Evolutionary conservation across 2,113 vertebrate genomes (phyloP).

Genomic region (Engystomops pustulosus): DNA sequence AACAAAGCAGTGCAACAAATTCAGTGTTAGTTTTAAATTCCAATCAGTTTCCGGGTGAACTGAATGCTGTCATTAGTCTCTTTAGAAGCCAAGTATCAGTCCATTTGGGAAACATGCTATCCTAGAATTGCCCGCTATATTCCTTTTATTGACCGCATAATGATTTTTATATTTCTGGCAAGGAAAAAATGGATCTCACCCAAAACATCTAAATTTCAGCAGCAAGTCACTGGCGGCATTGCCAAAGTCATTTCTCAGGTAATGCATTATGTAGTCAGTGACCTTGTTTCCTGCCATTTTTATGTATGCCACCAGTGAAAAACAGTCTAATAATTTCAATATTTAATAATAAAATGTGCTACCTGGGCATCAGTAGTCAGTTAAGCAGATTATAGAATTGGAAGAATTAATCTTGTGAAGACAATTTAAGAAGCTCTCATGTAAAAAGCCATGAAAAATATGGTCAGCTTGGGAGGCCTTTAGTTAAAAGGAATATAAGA

Average conservation of each 20-base stretch:
- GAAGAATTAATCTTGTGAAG: no score
- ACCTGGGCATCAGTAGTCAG: no score
- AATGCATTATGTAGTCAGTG: neutral
- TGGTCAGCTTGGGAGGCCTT: no score
- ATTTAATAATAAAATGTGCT: no score
- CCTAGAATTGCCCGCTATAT: constrained; percentile 1
- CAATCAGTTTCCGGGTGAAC: neutral
- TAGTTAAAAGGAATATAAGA: no score
- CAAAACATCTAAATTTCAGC: neutral
- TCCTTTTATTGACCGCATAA: neutral
- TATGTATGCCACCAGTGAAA: no score
- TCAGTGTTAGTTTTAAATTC: neutral
- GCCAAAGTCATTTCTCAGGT: neutral
- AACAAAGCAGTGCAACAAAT: neutral
- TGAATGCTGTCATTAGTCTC: neutral
- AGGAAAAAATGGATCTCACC: constrained; percentile 15
- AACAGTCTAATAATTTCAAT: no score
- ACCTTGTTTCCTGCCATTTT: neutral
- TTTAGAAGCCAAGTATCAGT: constrained; percentile 5
- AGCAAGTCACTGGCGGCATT: neutral
- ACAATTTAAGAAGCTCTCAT: no score
- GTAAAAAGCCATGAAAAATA: no score
- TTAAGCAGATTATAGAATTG: no score
- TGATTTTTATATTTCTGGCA: constrained; percentile 20
- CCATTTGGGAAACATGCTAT: neutral